A percentile compares a stretch with the other conserved stretches of the same genome.
phyloP scores from a whole-genome alignment of 2,113 vertebrate genomes.

The Dipodomys merriami region DNA sequence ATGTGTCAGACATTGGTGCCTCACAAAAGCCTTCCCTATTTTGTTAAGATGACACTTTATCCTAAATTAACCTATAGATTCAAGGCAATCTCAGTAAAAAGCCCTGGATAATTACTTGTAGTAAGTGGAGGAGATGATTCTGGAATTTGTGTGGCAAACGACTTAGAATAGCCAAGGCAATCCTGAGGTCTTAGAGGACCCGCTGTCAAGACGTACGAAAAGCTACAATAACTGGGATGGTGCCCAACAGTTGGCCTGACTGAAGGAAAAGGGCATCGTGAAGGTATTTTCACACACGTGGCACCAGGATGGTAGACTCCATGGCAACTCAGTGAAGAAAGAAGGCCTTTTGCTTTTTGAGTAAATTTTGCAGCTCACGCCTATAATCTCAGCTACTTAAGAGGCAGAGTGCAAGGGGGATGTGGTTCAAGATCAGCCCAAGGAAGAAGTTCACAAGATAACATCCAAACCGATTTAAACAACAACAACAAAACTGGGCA shows the following conservation, averaged over 20 bases:
- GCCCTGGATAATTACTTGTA: background rate
- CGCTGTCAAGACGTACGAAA: background rate
- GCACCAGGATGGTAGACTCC: background rate
- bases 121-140: slow-evolving; percentile 18
- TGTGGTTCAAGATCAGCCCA: too few relatives aligned
- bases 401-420: too few relatives aligned
- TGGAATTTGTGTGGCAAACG: slow-evolving; percentile 8
- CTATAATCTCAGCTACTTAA: too few relatives aligned
- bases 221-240: background rate
- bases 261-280: too few relatives aligned
- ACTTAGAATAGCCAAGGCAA: background rate
- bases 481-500: too few relatives aligned
- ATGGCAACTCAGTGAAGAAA: background rate
- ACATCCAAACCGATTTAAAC: too few relatives aligned
- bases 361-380: too few relatives aligned
- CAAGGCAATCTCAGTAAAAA: background rate
- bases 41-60: background rate
- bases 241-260: background rate
- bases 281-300: too few relatives aligned
- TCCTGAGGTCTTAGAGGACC: background rate
- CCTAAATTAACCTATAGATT: background rate
- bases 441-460: too few relatives aligned
- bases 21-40: too few relatives aligned
- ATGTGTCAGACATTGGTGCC: too few relatives aligned
- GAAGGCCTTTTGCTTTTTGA: background rate